These are phyloP conservation scores for Melierax canorus DNA, from an alignment of 2,113 vertebrate genomes.

Conservation along the genomic window DNA sequence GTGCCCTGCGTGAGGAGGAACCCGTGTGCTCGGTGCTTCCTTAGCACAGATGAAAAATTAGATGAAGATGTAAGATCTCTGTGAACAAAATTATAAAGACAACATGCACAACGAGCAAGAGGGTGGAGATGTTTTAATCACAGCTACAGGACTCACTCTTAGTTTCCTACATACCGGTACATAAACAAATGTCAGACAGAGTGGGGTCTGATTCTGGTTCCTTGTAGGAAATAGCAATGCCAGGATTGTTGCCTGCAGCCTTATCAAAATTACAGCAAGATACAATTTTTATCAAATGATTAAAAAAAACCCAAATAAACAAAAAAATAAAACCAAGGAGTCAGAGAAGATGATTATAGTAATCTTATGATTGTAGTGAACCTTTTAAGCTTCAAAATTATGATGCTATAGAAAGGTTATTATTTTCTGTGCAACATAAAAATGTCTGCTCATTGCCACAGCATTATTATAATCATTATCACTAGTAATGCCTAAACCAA, in stretches of 20 bases:
- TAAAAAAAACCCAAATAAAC: not conserved
- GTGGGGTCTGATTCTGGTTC: not conserved
- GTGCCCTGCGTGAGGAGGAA: not conserved
- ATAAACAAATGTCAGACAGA: not conserved
- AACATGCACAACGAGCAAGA: not conserved
- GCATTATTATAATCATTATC: not conserved
- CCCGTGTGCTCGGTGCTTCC: rapidly evolving
- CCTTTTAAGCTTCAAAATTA: not conserved
- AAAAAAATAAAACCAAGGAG: not conserved
- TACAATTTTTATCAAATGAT: not conserved
- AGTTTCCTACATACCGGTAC: not conserved
- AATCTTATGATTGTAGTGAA: not conserved
- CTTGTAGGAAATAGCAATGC: not conserved
- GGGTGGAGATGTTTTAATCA: not conserved
- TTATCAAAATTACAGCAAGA: not conserved
- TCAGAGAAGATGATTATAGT: not conserved
- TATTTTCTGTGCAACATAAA: not conserved
- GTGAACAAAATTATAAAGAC: not conserved
- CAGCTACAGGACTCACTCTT: not conserved
- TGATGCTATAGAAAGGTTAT: not conserved
- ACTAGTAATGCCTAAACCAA: not conserved
- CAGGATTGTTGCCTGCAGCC: not conserved
- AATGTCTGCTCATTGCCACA: not conserved
- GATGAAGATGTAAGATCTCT: not conserved
- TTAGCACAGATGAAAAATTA: not conserved